These are phyloP conservation scores for Stomorhina lunata DNA, from an alignment of 2,888 invertebrate genomes.

Conservation along the genomic window DNA sequence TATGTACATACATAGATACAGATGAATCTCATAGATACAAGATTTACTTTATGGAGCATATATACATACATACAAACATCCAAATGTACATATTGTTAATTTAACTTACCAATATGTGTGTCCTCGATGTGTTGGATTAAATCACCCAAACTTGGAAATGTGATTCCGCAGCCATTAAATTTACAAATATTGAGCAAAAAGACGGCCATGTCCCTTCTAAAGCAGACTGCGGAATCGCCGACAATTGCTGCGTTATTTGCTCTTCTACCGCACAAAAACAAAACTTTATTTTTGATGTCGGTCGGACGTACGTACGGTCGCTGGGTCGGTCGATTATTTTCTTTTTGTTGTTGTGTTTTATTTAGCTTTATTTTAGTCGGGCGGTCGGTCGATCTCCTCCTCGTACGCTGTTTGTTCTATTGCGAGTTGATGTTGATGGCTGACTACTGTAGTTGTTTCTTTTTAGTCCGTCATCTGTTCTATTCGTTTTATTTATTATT, in stretches of 20 bases:
- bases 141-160: slow-evolving; percentile 89
- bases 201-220: slow-evolving; percentile 87
- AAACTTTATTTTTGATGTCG: too few species aligned
- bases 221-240: slow-evolving; percentile 78
- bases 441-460: slow-evolving; percentile 42
- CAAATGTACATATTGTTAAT: slow-evolving; percentile 19
- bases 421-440: slow-evolving; percentile 29
- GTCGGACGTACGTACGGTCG: slow-evolving; percentile 39
- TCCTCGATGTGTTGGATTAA: slow-evolving; percentile 94
- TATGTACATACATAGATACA: background rate
- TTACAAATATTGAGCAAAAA: slow-evolving; percentile 94
- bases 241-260: slow-evolving; percentile 64
- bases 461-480: slow-evolving; percentile 4
- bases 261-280: slow-evolving; percentile 59
- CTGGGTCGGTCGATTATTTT: background rate
- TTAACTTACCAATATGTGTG: slow-evolving; percentile 88
- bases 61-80: background rate
- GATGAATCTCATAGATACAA: too few species aligned
- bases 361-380: too few species aligned
- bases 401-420: slow-evolving; percentile 46
- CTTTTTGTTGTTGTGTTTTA: too few species aligned
- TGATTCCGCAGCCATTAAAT: slow-evolving; percentile 92
- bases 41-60: too few species aligned
- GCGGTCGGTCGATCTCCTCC: slow-evolving; percentile 25
- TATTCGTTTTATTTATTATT: background rate